A percentile compares a stretch with the other conserved stretches of the same genome.
Evolutionary conservation across 2,888 invertebrate species (phyloP).

Genomic region (Sphinx pinastri): DNA sequence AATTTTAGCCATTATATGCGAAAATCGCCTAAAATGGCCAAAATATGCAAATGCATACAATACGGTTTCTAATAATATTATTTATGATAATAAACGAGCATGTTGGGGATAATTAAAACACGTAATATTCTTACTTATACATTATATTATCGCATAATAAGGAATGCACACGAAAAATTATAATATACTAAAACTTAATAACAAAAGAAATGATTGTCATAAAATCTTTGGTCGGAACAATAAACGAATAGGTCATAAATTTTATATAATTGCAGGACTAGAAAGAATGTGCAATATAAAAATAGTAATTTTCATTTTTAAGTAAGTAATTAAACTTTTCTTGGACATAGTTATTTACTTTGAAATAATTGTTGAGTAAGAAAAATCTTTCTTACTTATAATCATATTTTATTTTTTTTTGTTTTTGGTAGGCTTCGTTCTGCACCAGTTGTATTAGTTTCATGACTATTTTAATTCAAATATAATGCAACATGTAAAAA

Average conservation of each 20-base stretch:
- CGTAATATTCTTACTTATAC: slow-evolving; percentile 1
- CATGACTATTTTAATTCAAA: background rate
- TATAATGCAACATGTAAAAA: background rate
- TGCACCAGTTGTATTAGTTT: background rate
- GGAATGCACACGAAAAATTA: slow-evolving; percentile 12
- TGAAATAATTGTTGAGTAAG: background rate
- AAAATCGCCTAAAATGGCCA: no score
- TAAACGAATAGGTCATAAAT: background rate
- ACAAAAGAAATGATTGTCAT: background rate
- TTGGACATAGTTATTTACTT: background rate
- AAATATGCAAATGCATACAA: no score
- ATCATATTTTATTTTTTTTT: no score
- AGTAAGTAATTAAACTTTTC: background rate
- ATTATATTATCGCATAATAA: slow-evolving; percentile 16
- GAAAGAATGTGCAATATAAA: slow-evolving; percentile 11
- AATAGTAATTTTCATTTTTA: slow-evolving; percentile 5
- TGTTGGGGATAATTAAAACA: background rate
- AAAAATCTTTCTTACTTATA: background rate
- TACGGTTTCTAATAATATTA: no score
- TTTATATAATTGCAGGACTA: background rate
- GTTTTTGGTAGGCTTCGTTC: background rate
- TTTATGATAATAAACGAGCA: no score
- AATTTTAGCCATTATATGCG: no score
- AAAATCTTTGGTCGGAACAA: slow-evolving; percentile 7
- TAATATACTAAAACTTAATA: background rate